Evolutionary conservation across 2,888 invertebrate species (phyloP).

Genomic region (Carpatolechia fugitivella): DNA sequence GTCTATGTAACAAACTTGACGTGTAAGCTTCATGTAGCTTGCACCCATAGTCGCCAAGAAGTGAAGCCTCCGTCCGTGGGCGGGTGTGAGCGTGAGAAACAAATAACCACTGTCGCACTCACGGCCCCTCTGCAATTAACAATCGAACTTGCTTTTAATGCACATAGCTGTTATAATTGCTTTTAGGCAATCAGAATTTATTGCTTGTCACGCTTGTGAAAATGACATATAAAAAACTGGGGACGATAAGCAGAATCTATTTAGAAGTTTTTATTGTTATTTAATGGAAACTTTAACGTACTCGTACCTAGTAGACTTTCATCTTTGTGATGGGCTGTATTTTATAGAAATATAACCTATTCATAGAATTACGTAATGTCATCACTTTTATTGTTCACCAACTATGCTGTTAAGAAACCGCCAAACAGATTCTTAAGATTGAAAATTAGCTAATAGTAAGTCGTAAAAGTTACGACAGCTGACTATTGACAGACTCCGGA

Average conservation of each 20-base stretch:
- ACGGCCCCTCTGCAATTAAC: slow-evolving; percentile 44
- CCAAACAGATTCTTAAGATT: neutral
- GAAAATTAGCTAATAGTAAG: slow-evolving; percentile 38
- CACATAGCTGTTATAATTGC: slow-evolving; percentile 50
- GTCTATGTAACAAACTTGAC: slow-evolving; percentile 29
- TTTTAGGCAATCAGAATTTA: slow-evolving; percentile 48
- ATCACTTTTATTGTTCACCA: too few relatives aligned
- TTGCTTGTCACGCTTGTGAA: slow-evolving; percentile 33
- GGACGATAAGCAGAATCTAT: neutral
- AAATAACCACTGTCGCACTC: slow-evolving; percentile 61
- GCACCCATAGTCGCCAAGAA: slow-evolving; percentile 43
- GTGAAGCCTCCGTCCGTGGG: slow-evolving; percentile 48
- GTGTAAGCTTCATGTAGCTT: slow-evolving; percentile 22
- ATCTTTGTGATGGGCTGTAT: too few relatives aligned
- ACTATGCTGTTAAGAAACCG: neutral
- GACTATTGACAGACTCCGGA: slow-evolving; percentile 38
- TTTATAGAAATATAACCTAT: too few relatives aligned
- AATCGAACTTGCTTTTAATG: slow-evolving; percentile 37
- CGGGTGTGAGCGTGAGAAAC: slow-evolving; percentile 75
- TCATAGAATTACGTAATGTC: too few relatives aligned
- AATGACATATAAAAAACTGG: neutral
- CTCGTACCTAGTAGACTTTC: too few relatives aligned
- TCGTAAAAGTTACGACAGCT: slow-evolving; percentile 43
- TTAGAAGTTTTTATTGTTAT: neutral
- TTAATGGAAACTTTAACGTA: neutral